phyloP scores from a whole-genome alignment of 2,113 vertebrate genomes.

The Caloenas nicobarica region DNA sequence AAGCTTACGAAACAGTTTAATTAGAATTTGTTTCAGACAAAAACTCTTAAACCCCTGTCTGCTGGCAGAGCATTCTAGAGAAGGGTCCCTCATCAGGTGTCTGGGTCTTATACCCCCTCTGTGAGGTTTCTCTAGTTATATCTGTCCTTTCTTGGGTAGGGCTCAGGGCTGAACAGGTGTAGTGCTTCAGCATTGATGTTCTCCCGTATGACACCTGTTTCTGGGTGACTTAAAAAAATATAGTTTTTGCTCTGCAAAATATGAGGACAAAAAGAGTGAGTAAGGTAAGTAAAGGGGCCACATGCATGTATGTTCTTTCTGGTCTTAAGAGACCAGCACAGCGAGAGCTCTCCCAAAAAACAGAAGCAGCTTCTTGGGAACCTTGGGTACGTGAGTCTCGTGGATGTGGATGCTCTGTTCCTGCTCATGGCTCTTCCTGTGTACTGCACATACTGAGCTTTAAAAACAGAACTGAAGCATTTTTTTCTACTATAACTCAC shows the following conservation, averaged over 20 bases:
- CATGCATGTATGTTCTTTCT: background rate
- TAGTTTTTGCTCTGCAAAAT: background rate
- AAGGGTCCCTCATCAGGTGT: background rate
- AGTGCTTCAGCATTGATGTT: accelerated
- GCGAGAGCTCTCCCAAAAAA: accelerated
- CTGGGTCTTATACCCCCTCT: accelerated
- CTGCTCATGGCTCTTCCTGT: background rate
- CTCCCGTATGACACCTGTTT: background rate
- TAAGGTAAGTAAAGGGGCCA: background rate
- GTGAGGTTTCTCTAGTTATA: background rate
- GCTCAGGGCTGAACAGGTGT: background rate
- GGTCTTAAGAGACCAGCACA: background rate
- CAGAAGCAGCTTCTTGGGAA: background rate
- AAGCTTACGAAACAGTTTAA: background rate
- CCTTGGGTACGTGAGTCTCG: accelerated
- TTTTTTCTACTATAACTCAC: background rate
- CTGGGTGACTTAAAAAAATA: background rate
- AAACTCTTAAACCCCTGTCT: background rate
- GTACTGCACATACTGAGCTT: background rate
- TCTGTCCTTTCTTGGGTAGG: background rate
- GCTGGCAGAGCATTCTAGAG: background rate
- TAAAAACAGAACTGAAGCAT: background rate
- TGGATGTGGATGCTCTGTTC: background rate
- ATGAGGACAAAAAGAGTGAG: background rate
- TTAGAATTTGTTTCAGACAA: background rate